phyloP scores from a whole-genome alignment of 2,888 invertebrate genomes.

The Teinopalpus imperialis region DNA sequence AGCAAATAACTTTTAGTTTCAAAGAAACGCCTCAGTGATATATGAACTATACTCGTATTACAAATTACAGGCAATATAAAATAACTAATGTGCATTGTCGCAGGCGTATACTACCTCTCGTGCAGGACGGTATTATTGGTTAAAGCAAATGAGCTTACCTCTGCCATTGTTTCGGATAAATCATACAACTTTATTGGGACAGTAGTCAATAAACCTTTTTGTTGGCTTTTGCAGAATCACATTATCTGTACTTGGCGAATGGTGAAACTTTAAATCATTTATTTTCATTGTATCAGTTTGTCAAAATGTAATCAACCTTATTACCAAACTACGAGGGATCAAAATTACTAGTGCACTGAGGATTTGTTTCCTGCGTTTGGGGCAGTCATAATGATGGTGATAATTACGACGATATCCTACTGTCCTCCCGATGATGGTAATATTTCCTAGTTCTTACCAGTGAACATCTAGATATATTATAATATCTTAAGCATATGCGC shows the following conservation, averaged over 20 bases:
- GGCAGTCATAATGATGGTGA: no score
- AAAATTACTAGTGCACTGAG: no score
- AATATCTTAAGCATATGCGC: no score
- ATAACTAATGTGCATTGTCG: slow-evolving; percentile 15
- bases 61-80: no score
- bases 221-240: slow-evolving; percentile 63
- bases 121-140: slow-evolving; percentile 42
- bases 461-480: no score
- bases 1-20: slow-evolving; percentile 26
- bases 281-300: slow-evolving; percentile 55
- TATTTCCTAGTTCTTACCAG: no score
- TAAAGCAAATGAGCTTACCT: slow-evolving; percentile 43
- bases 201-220: slow-evolving; percentile 77
- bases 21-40: slow-evolving; percentile 11
- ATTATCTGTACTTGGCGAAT: slow-evolving; percentile 70
- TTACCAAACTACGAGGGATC: no score
- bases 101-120: slow-evolving; percentile 36
- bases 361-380: no score
- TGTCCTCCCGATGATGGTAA: no score
- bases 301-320: slow-evolving; percentile 36
- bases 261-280: slow-evolving; percentile 68
- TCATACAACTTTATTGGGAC: slow-evolving; percentile 65
- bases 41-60: slow-evolving; percentile 14
- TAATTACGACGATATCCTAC: no score
- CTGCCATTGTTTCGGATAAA: slow-evolving; percentile 53